Evolutionary conservation across 2,888 invertebrate genomes (phyloP), one percentile per base, ranked within the genome.

Genomic region (Oxyteleia sp.): DNA sequence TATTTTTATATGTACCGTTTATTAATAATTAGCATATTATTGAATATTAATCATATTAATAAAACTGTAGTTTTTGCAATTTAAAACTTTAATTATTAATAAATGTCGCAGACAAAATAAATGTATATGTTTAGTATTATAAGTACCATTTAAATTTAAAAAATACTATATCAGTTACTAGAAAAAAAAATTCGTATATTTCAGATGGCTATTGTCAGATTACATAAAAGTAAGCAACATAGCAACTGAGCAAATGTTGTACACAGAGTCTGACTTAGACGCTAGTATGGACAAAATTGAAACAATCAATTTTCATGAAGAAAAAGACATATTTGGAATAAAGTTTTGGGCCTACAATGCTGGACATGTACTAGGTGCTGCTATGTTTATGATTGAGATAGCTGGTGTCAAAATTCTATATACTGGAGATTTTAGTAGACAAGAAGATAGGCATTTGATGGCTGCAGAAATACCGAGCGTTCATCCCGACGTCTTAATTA

Each of bases 321-420:
- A 99, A 93, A 98, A 98, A 89, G 99, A 99, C 90, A 97, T 99
- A 0, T 96, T 98, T 89, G 99, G 99, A 0, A 96, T n/a, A n/a
- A n/a, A 98, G 89, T 99, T 99, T 94, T 99, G 99, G 98, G 99
- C 99, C 0, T 99, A 99, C 93, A 98, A 98, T 93, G 99, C 99
- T 0, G 99, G 99, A 0, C 99, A 99, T 93, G 99, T 99, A 2
- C 94, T 99, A 0, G 99, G 99, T 0, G 99, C 99, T 0, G 99
- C 99, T 68, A 99, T 99, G 99, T 99, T 99, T 93, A 99, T 99
- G 99, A 98, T 99, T 78, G 99, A 99, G 95, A 99, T 99, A 59
- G 99, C 99, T 29, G 99, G 99, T 11, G 99, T 99, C 1, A 98
- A 98, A 94, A 95, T 81, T 0, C 94, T 99, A 11, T 99, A 99